phyloP scores from a whole-genome alignment of 2,888 invertebrate genomes.

The Drosophila differens region DNA sequence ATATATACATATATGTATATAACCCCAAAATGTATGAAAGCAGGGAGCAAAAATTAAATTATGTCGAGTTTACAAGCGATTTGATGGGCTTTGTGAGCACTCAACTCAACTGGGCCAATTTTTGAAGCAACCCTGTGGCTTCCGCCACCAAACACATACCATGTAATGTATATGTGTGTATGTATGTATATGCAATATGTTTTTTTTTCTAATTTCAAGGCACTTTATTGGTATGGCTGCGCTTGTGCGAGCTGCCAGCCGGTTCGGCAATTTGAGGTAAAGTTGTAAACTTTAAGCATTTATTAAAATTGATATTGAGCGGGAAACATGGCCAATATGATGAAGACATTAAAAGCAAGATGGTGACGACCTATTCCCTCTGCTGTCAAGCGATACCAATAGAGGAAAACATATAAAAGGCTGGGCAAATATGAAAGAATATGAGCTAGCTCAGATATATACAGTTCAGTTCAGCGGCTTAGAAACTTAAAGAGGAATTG shows the following conservation, averaged over 20 bases:
- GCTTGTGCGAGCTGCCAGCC: conserved; percentile 13
- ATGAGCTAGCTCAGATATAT: neutral
- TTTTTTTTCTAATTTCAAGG: conserved; percentile 30
- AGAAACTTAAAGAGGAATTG: no score
- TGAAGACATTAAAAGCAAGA: conserved; percentile 22
- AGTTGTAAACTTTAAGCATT: conserved; percentile 40
- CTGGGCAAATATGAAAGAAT: neutral
- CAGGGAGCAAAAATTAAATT: conserved; percentile 63
- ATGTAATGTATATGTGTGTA: neutral
- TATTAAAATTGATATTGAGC: conserved; percentile 36
- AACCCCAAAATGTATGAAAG: conserved; percentile 14
- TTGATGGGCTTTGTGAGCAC: conserved; percentile 34
- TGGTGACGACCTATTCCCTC: neutral
- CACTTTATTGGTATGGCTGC: conserved; percentile 24
- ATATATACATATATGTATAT: conserved; percentile 21
- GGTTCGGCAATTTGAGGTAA: conserved; percentile 32
- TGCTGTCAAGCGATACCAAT: neutral
- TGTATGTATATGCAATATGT: neutral
- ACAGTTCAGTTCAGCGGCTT: no score
- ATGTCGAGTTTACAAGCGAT: conserved; percentile 59
- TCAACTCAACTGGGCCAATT: conserved; percentile 13
- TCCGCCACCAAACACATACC: conserved; percentile 8
- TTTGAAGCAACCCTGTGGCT: conserved; percentile 22
- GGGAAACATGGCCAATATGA: conserved; percentile 4
- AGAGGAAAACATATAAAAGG: neutral